These are phyloP conservation scores for Antechinus stuartii DNA, from an alignment of 2,113 vertebrate genomes.

Conservation along the genomic window DNA sequence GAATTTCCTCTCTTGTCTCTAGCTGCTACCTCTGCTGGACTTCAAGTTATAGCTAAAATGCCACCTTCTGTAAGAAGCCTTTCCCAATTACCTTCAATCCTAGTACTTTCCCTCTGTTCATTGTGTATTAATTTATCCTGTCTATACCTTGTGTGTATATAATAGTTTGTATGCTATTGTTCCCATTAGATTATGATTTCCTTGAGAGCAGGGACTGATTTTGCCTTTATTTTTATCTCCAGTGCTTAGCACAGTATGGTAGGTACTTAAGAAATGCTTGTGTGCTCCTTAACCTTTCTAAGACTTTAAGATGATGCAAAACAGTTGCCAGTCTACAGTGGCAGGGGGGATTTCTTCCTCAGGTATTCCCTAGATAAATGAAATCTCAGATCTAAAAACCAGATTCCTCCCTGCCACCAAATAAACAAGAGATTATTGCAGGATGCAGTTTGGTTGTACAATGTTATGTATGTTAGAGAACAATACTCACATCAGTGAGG, in stretches of 20 bases:
- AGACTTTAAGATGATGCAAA: neutral
- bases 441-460: neutral
- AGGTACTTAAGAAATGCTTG: neutral
- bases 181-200: neutral
- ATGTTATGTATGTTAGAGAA: neutral
- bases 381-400: neutral
- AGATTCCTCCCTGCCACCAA: neutral
- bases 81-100: neutral
- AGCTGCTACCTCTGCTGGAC: neutral
- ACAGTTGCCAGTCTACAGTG: neutral
- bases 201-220: no score
- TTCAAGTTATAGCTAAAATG: neutral
- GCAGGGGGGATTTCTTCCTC: neutral
- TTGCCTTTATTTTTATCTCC: neutral
- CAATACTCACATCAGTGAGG: neutral
- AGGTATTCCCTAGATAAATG: neutral
- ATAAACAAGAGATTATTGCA: neutral
- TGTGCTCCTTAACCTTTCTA: neutral
- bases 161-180: neutral
- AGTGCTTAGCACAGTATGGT: neutral
- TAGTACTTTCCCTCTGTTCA: neutral
- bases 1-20: neutral
- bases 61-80: neutral
- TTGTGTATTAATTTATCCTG: neutral
- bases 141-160: neutral